phyloP scores from a whole-genome alignment of 2,113 vertebrate genomes.

The Caretta caretta region DNA sequence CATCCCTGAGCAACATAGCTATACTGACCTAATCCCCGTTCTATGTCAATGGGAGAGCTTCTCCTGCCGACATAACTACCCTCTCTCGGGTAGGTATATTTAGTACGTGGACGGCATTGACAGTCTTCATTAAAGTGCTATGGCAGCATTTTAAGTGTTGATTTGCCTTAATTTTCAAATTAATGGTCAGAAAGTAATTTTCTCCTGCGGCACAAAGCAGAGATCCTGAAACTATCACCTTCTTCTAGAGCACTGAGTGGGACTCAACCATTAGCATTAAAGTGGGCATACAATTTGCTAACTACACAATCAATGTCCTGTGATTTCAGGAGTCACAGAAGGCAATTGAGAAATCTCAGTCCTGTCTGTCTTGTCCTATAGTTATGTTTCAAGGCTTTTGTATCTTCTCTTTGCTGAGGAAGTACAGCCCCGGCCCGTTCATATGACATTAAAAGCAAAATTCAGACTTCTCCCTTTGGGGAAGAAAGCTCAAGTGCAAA shows the following conservation, averaged over 20 bases:
- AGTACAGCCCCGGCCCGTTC: neutral
- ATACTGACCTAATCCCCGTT: neutral
- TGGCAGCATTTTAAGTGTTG: neutral
- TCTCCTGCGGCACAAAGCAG: neutral
- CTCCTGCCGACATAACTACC: neutral
- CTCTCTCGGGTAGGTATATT: neutral
- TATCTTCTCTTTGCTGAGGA: neutral
- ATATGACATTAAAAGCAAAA: slow-evolving; percentile 54
- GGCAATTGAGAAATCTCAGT: neutral
- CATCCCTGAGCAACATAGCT: neutral
- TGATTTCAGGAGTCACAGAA: neutral
- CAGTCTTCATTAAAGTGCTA: neutral
- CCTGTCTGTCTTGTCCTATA: neutral
- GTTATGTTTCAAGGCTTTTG: neutral
- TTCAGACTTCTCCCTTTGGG: slow-evolving; percentile 34
- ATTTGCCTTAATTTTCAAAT: neutral
- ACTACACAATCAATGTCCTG: neutral
- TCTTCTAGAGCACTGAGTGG: neutral
- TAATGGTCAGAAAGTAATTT: accelerated
- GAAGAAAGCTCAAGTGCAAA: slow-evolving; percentile 58
- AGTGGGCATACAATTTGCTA: accelerated
- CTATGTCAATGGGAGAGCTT: neutral
- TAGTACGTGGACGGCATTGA: neutral
- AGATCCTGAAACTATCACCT: neutral
- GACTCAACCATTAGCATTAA: neutral